phyloP scores from a whole-genome alignment of 1,140 invertebrate species.

The Glossosoma conforme region DNA sequence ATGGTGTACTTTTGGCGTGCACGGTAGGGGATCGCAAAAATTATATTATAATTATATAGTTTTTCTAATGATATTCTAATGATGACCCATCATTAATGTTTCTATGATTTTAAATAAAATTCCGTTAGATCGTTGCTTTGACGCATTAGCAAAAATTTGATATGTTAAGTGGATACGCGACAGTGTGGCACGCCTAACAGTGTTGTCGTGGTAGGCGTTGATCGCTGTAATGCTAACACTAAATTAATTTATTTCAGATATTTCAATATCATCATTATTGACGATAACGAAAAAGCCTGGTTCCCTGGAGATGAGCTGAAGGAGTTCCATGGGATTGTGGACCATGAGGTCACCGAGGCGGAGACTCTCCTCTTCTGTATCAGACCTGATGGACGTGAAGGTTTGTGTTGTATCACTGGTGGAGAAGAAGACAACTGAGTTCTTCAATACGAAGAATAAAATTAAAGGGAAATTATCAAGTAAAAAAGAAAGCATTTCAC shows the following conservation, averaged over 20 bases:
- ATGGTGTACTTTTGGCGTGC: no score
- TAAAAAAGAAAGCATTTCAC: not conserved
- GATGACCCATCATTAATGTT: no score
- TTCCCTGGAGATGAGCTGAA: constrained; percentile 83
- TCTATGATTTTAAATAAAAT: no score
- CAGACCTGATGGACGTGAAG: constrained; percentile 73
- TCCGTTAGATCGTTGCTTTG: no score
- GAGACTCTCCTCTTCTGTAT: constrained; percentile 82
- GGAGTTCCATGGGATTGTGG: constrained; percentile 81
- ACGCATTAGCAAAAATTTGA: not conserved
- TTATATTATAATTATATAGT: no score
- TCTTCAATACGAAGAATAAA: not conserved
- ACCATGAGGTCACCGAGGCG: constrained; percentile 71
- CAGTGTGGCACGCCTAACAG: no score
- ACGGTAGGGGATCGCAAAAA: no score
- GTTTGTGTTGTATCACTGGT: constrained; percentile 73
- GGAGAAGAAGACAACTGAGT: constrained; percentile 43
- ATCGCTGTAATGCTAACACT: no score
- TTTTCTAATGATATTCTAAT: no score
- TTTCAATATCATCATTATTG: constrained; percentile 72
- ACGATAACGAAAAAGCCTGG: constrained; percentile 89
- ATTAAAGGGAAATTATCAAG: not conserved
- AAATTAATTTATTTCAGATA: constrained; percentile 58
- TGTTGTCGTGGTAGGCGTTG: no score
- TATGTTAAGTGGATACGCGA: no score